Evolutionary conservation across 2,113 vertebrate species (phyloP), one percentile per base, ranked within the genome.

Genomic region (Ascaphus truei): DNA sequence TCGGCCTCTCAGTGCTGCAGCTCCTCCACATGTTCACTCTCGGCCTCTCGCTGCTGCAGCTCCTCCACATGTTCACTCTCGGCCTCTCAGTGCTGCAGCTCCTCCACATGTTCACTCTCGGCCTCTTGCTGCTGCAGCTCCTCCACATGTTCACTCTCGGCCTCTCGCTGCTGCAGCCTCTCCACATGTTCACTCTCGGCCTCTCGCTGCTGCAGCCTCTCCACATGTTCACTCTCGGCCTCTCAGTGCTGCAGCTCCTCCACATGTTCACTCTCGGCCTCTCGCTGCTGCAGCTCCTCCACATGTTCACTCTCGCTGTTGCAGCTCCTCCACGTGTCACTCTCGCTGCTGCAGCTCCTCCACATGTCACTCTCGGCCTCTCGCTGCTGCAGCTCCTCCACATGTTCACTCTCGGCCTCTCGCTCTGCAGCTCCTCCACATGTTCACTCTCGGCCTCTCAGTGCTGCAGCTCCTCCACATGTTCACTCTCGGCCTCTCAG

Each of bases 21-120:
- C 76, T 66, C n/a, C n/a, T n/a, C 68, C 76, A 75, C 75, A 72
- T 84, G 79, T 85, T 87, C 83, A 77, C 79, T n/a, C n/a, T n/a
- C n/a, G n/a, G 74, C 65, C 67, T 75, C 75, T 68, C 45, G 79
- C 79, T 80, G 76, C 80, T 83, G 74, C 76, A 78, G 76, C 76
- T 66, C n/a, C n/a, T n/a, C 68, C 76, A 75, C 75, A 72, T 84
- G 79, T 85, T 87, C 83, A 77, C 79, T n/a, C n/a, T n/a, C n/a
- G n/a, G 74, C 65, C 67, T 75, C 75, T 68, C 45, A 79, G 78
- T 80, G 76, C 80, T 83, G 74, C 76, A 78, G 76, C 76, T 66
- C n/a, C n/a, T n/a, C 68, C 76, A 75, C 75, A 72, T 84, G 79
- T 85, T 87, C 83, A 77, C 79, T n/a, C n/a, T n/a, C n/a, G n/a